Conservation (phyloP, 2,113 vertebrate genomes). For the Leptobrachium leishanense region DNA sequence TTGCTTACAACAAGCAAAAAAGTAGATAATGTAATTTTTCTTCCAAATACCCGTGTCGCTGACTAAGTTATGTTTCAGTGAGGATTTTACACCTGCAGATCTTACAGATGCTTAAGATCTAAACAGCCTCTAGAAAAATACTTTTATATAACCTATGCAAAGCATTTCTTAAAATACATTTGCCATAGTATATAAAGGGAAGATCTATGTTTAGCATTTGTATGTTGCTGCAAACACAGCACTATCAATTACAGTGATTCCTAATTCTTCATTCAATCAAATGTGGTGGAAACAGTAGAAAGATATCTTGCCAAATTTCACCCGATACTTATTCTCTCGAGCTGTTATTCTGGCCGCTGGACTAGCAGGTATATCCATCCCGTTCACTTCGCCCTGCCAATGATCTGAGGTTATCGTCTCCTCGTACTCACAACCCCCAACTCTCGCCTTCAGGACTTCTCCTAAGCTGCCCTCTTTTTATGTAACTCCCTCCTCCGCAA, state of each 20-base stretch:
- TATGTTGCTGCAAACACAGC: slow-evolving; percentile 17
- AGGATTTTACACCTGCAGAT: slow-evolving; percentile 31
- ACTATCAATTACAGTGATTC: slow-evolving; percentile 6
- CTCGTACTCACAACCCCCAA: too few relatives aligned
- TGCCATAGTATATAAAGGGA: not conserved
- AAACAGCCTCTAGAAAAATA: slow-evolving; percentile 1
- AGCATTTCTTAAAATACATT: slow-evolving; percentile 16
- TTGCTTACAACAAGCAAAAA: slow-evolving; percentile 13
- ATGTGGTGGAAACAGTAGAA: not conserved
- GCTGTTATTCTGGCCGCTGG: too few relatives aligned
- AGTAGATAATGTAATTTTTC: slow-evolving; percentile 11
- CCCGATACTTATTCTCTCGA: too few relatives aligned
- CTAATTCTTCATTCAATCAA: not conserved
- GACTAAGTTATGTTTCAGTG: slow-evolving; percentile 24
- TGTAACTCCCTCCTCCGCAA: too few relatives aligned
- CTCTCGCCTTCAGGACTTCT: too few relatives aligned
- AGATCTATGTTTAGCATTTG: slow-evolving; percentile 19
- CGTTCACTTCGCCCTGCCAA: too few relatives aligned
- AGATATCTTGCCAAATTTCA: not conserved
- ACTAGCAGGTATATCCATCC: too few relatives aligned
- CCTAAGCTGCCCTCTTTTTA: too few relatives aligned
- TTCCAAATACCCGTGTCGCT: slow-evolving; percentile 12
- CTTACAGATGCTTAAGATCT: slow-evolving; percentile 27
- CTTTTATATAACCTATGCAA: not conserved
- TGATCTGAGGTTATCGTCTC: too few relatives aligned